Evolutionary conservation across 1,140 invertebrate genomes (phyloP).

Genomic region (Paraescarpia echinospica): DNA sequence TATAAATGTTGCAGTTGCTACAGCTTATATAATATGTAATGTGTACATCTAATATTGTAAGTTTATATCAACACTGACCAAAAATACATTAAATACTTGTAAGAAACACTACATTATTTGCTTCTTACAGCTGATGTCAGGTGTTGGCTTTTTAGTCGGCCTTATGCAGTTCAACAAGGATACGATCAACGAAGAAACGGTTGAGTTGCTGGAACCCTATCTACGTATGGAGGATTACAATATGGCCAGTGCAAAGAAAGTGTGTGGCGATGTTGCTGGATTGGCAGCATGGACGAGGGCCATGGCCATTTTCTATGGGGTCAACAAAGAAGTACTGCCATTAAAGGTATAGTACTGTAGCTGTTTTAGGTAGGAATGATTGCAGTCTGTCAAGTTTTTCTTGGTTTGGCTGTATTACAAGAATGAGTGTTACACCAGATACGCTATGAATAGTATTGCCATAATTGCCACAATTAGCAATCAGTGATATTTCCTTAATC

Average conservation of each 20-base stretch:
- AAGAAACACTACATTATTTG: not conserved
- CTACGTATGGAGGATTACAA: slow-evolving; percentile 75
- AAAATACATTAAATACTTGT: not conserved
- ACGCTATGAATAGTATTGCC: no score
- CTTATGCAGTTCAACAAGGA: slow-evolving; percentile 95
- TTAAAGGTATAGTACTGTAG: slow-evolving; percentile 69
- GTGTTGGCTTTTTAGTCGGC: slow-evolving; percentile 88
- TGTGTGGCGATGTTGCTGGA: slow-evolving; percentile 86
- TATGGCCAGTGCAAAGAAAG: slow-evolving; percentile 53
- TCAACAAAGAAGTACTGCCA: slow-evolving; percentile 95
- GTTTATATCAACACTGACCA: not conserved
- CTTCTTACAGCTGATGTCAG: slow-evolving; percentile 82
- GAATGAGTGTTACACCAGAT: no score
- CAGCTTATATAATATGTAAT: not conserved
- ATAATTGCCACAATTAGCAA: no score
- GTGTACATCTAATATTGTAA: not conserved
- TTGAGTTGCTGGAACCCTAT: slow-evolving; percentile 88
- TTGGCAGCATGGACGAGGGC: slow-evolving; percentile 96
- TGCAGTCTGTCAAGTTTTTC: not conserved
- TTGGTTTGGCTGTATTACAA: no score
- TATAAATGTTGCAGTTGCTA: not conserved
- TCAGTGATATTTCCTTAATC: no score
- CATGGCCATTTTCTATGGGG: slow-evolving; percentile 93
- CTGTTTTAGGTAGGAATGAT: no score
- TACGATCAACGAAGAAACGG: slow-evolving; percentile 95